Evolutionary conservation across 2,113 vertebrate genomes (phyloP), one percentile per base, ranked within the genome.

Genomic region (Phyllopteryx taeniolatus): DNA sequence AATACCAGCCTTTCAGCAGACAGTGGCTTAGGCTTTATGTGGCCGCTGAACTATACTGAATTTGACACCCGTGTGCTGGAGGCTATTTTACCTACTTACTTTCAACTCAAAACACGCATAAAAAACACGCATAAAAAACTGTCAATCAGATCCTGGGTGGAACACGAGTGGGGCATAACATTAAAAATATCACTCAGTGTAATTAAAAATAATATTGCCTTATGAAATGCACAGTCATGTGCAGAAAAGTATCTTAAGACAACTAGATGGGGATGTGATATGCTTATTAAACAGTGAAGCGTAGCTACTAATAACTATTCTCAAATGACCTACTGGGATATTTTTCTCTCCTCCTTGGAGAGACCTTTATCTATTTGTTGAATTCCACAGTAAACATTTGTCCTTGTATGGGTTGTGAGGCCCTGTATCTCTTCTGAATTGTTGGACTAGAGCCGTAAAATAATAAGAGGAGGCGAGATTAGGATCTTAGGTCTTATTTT

Each of bases 271-370:
- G 46, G 59, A 14, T 71, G 44, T 74, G 72, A 56, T 20, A n/a
- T 14, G 15, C 60, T 79, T 70, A 78, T 77, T 74, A 75, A 81
- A 79, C 44, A 79, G 20, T 53, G 69, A 57, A 60, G 64, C 57
- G 57, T 3, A 70, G 72, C 60, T 65, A 79, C 65, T 75, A 79
- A 86, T 86, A 77, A 67, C 60, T 70, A 51, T 77, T 14, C 62
- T 54, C 74, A 82, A 71, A 82, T 68, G 76, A 67, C 63, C 70
- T 78, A 73, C 47, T 63, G 51, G 17, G 11, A 43, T 65, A 27
- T 14, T 67, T 2, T 59, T 53, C 57, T 70, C 22, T 12, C 54
- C 54, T 56, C 69, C 57, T 62, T 44, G 75, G 60, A 20, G 11
- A 39, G 63, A 60, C 57, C 73, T 72, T 64, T 77, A 77, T 80